Base-by-base conservation (phyloP, 23 tunicate species). In the Clavelina lepadiformis region DNA sequence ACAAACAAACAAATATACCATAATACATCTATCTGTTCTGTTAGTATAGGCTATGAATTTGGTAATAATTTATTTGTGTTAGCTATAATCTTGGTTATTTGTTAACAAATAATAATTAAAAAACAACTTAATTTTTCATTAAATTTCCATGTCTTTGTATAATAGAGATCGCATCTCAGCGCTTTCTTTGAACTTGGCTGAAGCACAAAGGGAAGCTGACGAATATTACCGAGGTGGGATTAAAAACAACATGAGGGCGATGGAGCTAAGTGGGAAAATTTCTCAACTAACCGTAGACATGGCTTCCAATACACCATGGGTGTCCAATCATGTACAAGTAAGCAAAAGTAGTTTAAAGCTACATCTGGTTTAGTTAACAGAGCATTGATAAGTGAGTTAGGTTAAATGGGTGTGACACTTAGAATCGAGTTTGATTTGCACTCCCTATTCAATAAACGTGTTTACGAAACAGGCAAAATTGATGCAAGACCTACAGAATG, bases 161-260 rank as follows among this genome's bases (percentile, higher is more conserved):
- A 28, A 56, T 38, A 82, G 89, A 51, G 36, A 73, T 13, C 73
- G 67, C 56, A 65, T 82, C 46, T 72, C 89, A 0, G 61, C 35
- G 28, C 33, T 82, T n/a, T 44, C 69, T 8, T 60, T 73, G 19
- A 74, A 73, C 46, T 67, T 82, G 6, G 55, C 51, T 0, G 89
- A 82, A 57, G 26, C 75, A 2, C 63, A 69, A 18, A 52, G 32
- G 0, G 89, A 82, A 27, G 79, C 89, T 5, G 80, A 82, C 46
- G 80, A 72, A 46, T 82, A 82, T 73, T 72, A 82, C 46, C 65
- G 66, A 22, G 89, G 89, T 6, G 89, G 89, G 25, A 57, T 82
- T 45, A 69, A 72, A 32, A 72, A 72, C 47, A 82, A 67, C 44
- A 34, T 82, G 47, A 68, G 80, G 18, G 89, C 68, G 11, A 73